Evolutionary conservation across 2,797 vertebrate genomes (phyloP).

Genomic region (Gobionotothen gibberifrons): DNA sequence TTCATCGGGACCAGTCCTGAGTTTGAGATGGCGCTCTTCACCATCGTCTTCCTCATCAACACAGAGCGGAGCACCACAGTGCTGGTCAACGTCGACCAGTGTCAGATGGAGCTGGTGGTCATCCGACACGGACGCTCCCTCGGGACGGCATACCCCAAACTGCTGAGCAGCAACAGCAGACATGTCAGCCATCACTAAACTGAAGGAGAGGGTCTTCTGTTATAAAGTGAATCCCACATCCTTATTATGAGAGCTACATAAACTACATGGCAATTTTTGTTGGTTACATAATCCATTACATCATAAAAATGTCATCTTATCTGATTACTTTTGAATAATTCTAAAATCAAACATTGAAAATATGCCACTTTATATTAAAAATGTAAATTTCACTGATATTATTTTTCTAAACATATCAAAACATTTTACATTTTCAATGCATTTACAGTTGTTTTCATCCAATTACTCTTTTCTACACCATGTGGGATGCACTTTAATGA

Average conservation of each 20-base stretch:
- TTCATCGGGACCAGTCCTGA: conserved; percentile 89
- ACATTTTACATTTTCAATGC: no score
- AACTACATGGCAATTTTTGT: no score
- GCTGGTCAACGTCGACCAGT: conserved; percentile 84
- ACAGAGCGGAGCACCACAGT: conserved; percentile 80
- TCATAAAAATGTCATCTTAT: no score
- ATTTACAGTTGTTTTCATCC: no score
- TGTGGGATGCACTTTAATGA: no score
- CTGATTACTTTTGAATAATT: no score
- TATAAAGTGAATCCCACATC: neutral
- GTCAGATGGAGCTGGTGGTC: conserved; percentile 85
- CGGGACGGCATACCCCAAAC: conserved; percentile 88
- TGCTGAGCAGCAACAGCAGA: conserved; percentile 83
- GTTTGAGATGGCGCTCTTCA: conserved; percentile 90
- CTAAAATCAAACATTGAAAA: no score
- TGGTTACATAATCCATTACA: no score
- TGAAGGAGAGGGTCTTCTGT: conserved; percentile 22
- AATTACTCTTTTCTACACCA: no score
- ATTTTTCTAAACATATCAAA: no score
- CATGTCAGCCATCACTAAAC: conserved; percentile 55
- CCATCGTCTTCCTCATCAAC: conserved; percentile 85
- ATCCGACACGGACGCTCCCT: conserved; percentile 82
- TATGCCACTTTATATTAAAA: no score
- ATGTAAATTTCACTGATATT: no score
- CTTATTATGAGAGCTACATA: neutral